Base-by-base conservation (phyloP, 2,113 vertebrate species). In the Lepus europaeus region DNA sequence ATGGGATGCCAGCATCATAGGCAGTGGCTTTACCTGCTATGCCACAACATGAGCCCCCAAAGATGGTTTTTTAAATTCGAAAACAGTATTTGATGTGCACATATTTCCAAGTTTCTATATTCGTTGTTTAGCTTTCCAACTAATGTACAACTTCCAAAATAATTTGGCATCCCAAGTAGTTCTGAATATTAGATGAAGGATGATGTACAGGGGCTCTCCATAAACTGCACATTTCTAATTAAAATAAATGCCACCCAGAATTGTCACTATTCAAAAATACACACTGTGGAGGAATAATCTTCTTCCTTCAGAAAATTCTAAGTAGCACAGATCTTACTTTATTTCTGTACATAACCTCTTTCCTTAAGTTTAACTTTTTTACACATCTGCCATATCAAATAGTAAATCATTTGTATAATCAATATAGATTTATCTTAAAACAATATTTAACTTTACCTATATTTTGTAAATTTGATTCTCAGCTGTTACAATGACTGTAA, bases 241-340 rank as follows among this genome's bases (percentile, higher is more conserved):
- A 97, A 97, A 83, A 97, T 96, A 97, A 98, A 95, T 91, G n/a
- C n/a, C 96, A 93, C 87, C 53, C 64, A 96, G 91, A 96, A n/a
- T 59, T 96, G 49, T 92, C 76, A 74, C 92, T 97, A 87, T 79
- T 72, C 95, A 97, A 97, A 98, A 97, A 73, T 89, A 64, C 3
- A 59, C 53, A 83, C 66, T 94, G 68, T 97, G 89, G 73, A 98
- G 78, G 78, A 69, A 96, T 66, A 84, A 68, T 94, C 22, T 4
- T 97, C 97, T 97, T 93, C 96, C 89, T 97, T 97, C 74, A 95
- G 77, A 69, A 95, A 95, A 97, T 97, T 97, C 95, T 97, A 95
- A 97, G 61, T 82, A 74, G 74, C 89, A 36, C 86, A 97, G 81
- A 97, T 96, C 90, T 96, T 96, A 53, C 33, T 96, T 96, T 97